Evolutionary conservation across 2,888 invertebrate genomes (phyloP), one percentile per base, ranked within the genome.

Genomic region (Hirtodrosophila alboralis): DNA sequence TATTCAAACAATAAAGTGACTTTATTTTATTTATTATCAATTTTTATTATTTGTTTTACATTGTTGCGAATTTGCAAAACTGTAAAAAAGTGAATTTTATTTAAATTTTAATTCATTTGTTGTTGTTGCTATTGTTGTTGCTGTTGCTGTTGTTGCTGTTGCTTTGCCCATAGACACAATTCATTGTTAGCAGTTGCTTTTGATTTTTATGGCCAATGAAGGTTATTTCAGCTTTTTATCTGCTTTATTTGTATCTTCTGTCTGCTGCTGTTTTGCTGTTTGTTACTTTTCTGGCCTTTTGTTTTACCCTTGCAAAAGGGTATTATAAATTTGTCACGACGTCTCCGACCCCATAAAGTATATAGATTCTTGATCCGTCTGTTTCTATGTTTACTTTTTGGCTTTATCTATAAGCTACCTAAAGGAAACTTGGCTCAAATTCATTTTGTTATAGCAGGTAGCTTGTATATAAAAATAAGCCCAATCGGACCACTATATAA

Each of bases 191-290:
- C 65, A 44, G 53, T 47, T 64, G 62, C 54, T 67, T 70, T 73
- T 73, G 71, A 66, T 75, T 76, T 77, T 84, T 84, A 84, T 85
- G 62, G 75, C 84, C 80, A 74, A 71, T 76, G 83, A 84, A 84
- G 83, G 83, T 75, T 75, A 74, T 71, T 73, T 79, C 44, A 56
- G 65, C 59, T 75, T 81, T 77, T 83, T 69, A 68, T 76, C 57
- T 78, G 40, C 51, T 63, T 65, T 51, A 27, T 52, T n/a, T 13
- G 14, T 16, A 23, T 18, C 30, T 40, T 61, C 10, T 44, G 31
- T 38, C 34, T 43, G 61, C 52, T 60, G 77, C 58, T 61, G 56
- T 47, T 56, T 31, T 56, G 26, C 10, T 33, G 14, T 40, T n/a
- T 51, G 51, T 13, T 33, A 23, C 26, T 56, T 45, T 54, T 49